These are phyloP conservation scores for Schizopygopsis malacanthus DNA, from an alignment of 2,797 vertebrate species.

Conservation along the genomic window DNA sequence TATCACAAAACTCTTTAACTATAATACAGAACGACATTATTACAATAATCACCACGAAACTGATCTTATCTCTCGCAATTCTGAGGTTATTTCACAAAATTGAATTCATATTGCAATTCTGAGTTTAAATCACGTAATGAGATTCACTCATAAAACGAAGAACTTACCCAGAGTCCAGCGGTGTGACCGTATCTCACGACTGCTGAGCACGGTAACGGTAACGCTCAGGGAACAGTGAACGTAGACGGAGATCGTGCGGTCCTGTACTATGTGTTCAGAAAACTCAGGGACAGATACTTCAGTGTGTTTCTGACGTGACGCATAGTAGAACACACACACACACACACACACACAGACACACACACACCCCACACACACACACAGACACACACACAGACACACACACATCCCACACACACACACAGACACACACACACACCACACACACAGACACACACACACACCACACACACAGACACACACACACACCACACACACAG, in stretches of 20 bases:
- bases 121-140: not conserved
- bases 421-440: too few relatives aligned
- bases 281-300: constrained; percentile 50
- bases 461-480: too few relatives aligned
- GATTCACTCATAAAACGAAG: not conserved
- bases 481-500: too few relatives aligned
- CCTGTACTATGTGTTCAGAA: not conserved
- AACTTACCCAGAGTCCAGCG: not conserved
- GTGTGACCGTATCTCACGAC: not conserved
- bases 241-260: not conserved
- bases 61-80: too few relatives aligned
- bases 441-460: too few relatives aligned
- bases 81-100: too few relatives aligned
- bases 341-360: too few relatives aligned
- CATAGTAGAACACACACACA: too few relatives aligned
- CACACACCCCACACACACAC: too few relatives aligned
- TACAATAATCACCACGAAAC: not conserved
- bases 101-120: too few relatives aligned
- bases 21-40: not conserved
- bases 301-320: not conserved
- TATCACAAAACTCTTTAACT: not conserved
- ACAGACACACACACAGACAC: too few relatives aligned
- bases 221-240: not conserved
- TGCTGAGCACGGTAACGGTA: constrained; percentile 6
- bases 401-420: too few relatives aligned